Conservation (phyloP, 2,888 invertebrate genomes). For the Lepidochitona cinerea region DNA sequence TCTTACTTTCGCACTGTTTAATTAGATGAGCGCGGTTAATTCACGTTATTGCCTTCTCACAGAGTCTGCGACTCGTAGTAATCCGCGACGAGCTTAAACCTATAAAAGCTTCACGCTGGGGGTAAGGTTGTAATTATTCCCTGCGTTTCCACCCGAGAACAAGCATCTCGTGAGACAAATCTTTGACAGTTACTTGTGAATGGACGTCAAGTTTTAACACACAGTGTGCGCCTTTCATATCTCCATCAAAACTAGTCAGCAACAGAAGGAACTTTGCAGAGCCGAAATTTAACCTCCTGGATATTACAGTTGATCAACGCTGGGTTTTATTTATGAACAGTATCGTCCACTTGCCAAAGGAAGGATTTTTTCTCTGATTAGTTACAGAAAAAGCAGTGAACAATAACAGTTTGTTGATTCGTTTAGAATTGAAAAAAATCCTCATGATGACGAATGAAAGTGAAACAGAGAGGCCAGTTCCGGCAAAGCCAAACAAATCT, state of each 20-base stretch:
- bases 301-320: too few species aligned
- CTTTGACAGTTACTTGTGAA: background rate
- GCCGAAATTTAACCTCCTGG: too few species aligned
- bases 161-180: background rate
- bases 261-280: too few species aligned
- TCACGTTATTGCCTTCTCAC: background rate
- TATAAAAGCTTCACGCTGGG: conserved; percentile 1
- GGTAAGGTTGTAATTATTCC: background rate
- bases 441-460: background rate
- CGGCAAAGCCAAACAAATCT: background rate
- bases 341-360: too few species aligned
- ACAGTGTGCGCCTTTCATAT: too few species aligned
- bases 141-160: background rate
- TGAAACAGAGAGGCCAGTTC: background rate
- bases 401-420: too few species aligned
- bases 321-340: too few species aligned
- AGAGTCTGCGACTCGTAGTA: background rate
- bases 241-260: too few species aligned
- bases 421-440: background rate
- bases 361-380: too few species aligned
- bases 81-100: background rate
- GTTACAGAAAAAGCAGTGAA: too few species aligned
- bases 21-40: conserved; percentile 5
- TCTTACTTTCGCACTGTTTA: conserved; percentile 1
- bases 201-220: background rate